These are phyloP conservation scores for Aromia moschata DNA, from an alignment of 2,888 invertebrate genomes.

Conservation along the genomic window DNA sequence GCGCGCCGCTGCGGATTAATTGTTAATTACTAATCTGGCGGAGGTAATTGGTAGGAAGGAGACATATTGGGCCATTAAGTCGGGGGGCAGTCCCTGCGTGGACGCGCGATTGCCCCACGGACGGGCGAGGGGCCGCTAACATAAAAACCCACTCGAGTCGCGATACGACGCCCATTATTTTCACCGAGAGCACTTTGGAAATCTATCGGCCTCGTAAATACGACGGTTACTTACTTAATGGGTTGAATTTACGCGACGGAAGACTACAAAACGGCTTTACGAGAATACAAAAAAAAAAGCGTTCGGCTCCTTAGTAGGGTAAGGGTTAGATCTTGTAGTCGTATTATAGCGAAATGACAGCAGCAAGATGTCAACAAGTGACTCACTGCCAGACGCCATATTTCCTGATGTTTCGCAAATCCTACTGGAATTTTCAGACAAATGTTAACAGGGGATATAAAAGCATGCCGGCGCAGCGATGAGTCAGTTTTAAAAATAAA, in stretches of 20 bases:
- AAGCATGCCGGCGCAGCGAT: too few species aligned
- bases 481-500: too few species aligned
- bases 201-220: conserved; percentile 4
- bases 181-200: background rate
- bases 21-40: conserved; percentile 61
- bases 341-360: too few species aligned
- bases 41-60: conserved; percentile 57
- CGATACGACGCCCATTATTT: conserved; percentile 9
- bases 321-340: too few species aligned
- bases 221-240: background rate
- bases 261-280: background rate
- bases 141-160: conserved; percentile 24
- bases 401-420: too few species aligned
- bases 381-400: too few species aligned
- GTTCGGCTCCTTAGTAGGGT: too few species aligned
- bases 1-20: conserved; percentile 55
- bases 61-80: conserved; percentile 50
- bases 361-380: too few species aligned
- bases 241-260: background rate
- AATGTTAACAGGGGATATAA: too few species aligned
- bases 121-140: conserved; percentile 12
- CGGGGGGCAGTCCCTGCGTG: conserved; percentile 14
- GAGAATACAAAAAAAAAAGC: background rate
- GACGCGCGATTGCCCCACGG: conserved; percentile 1
- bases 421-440: too few species aligned